Conservation (phyloP, 2,888 invertebrate species). For the Glomeris marginata region DNA sequence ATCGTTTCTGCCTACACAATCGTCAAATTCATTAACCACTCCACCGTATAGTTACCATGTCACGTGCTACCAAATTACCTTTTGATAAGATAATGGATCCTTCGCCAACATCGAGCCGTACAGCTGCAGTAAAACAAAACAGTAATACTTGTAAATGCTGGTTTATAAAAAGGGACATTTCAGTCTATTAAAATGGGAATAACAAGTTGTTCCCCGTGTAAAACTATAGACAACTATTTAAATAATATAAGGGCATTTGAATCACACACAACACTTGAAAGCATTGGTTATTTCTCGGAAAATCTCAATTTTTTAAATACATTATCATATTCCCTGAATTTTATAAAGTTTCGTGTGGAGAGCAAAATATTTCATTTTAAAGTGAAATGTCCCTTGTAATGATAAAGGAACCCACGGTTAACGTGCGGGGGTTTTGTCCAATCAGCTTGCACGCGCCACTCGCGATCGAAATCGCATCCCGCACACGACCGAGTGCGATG, state of each 20-base stretch:
- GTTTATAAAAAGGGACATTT: no score
- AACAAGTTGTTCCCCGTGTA: no score
- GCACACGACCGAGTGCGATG: constrained; percentile 45
- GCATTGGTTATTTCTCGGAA: no score
- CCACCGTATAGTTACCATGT: neutral
- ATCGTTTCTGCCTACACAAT: constrained; percentile 46
- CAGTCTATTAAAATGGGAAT: no score
- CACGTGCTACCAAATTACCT: constrained; percentile 21
- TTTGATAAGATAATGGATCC: constrained; percentile 35
- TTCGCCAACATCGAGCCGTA: constrained; percentile 57
- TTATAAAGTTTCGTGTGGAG: neutral
- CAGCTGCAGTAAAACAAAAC: constrained; percentile 38
- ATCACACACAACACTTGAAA: no score
- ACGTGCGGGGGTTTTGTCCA: constrained; percentile 52
- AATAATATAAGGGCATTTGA: no score
- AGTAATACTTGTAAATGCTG: no score
- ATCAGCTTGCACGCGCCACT: constrained; percentile 53
- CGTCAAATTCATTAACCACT: constrained; percentile 25
- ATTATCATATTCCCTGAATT: constrained; percentile 2
- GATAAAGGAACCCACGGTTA: constrained; percentile 43
- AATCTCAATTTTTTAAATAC: constrained; percentile 3
- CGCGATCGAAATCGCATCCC: constrained; percentile 58
- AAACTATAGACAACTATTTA: no score
- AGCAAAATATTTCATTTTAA: no score
- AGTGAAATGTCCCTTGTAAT: no score